phyloP scores from a whole-genome alignment of 2,113 vertebrate species.

The Gymnobelideus leadbeateri region DNA sequence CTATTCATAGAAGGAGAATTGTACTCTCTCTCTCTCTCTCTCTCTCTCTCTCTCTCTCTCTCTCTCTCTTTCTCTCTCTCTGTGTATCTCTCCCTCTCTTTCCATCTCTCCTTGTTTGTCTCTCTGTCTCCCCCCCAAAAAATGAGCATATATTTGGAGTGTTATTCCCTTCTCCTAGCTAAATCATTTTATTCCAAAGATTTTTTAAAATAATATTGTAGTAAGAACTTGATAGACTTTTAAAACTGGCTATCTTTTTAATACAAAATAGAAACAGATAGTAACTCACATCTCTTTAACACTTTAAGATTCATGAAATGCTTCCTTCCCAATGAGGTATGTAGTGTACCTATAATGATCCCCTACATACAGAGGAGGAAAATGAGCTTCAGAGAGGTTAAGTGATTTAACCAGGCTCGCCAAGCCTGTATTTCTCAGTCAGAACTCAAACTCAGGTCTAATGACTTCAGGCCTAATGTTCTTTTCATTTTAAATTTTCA shows the following conservation, averaged over 20 bases:
- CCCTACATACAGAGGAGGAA: too few species aligned
- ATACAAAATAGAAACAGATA: neutral
- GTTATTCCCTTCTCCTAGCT: neutral
- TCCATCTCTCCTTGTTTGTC: constrained; percentile 36
- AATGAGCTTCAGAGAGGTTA: neutral
- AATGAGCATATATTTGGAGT: neutral
- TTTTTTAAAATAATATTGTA: neutral
- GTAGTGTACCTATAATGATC: neutral
- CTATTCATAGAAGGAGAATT: constrained; percentile 42
- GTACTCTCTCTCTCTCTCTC: neutral
- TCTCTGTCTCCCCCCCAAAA: neutral
- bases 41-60: constrained; percentile 23
- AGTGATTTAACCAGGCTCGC: neutral
- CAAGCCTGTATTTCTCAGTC: neutral
- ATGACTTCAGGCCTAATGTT: neutral
- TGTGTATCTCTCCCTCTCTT: constrained; percentile 11
- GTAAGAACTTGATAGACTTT: neutral
- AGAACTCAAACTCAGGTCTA: neutral
- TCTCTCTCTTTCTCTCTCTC: neutral
- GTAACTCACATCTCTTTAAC: neutral
- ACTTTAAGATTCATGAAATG: neutral
- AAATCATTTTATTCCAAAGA: neutral
- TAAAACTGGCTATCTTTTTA: neutral
- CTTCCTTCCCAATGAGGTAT: neutral
- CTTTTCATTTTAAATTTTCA: neutral